phyloP scores from a whole-genome alignment of 1,140 invertebrate species.

The Aphis gossypii region DNA sequence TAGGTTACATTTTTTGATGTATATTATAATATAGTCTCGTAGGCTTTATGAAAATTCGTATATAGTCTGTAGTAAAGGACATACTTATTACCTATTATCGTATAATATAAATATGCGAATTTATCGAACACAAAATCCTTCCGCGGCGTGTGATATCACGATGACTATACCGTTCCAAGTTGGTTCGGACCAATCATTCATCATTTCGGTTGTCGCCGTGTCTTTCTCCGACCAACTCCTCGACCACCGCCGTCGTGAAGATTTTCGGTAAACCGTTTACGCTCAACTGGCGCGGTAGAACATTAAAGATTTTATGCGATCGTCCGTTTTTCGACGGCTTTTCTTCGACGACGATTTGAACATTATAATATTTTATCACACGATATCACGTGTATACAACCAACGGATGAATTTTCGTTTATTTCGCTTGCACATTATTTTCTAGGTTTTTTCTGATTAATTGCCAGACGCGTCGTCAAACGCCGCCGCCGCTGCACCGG shows the following conservation, averaged over 20 bases:
- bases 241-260: too few relatives aligned
- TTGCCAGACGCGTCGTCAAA: constrained; percentile 20
- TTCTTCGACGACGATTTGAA: neutral
- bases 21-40: too few relatives aligned
- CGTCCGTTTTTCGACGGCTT: neutral
- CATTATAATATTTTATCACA: neutral
- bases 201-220: too few relatives aligned
- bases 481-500: neutral
- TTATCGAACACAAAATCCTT: neutral
- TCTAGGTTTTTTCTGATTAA: neutral
- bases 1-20: too few relatives aligned
- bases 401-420: neutral
- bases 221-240: too few relatives aligned
- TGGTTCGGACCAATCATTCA: too few relatives aligned
- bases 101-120: neutral
- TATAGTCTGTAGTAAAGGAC: neutral
- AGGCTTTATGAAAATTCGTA: too few relatives aligned
- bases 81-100: neutral
- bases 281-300: too few relatives aligned
- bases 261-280: neutral
- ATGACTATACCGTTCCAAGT: neutral
- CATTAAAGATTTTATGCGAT: neutral
- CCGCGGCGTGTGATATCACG: neutral
- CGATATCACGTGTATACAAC: neutral
- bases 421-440: neutral